Percentiles rank a stretch among this genome's conserved stretches.
Evolutionary conservation across 1,140 invertebrate genomes (phyloP).

Genomic region (Oryctes rhinoceros): DNA sequence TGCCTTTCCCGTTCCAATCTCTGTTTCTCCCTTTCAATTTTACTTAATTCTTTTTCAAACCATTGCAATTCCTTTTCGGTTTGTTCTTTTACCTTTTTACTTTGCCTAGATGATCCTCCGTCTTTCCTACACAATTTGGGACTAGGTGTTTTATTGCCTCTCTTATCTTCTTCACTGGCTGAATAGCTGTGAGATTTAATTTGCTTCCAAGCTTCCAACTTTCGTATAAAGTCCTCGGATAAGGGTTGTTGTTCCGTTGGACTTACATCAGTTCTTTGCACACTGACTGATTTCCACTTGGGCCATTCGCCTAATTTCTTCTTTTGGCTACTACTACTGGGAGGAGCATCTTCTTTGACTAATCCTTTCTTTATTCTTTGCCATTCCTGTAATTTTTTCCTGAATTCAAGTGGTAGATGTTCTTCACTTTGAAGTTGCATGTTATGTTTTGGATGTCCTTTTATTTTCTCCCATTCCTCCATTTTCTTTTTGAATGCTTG

Average conservation of each 20-base stretch:
- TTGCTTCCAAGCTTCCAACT: slow-evolving; percentile 73
- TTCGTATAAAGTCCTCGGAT: slow-evolving; percentile 75
- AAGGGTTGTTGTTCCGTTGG: slow-evolving; percentile 67
- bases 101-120: slow-evolving; percentile 54
- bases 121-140: slow-evolving; percentile 58
- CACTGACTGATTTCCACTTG: slow-evolving; percentile 55
- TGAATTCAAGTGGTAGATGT: slow-evolving; percentile 77
- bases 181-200: slow-evolving; percentile 67
- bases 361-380: slow-evolving; percentile 68
- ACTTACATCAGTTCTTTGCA: slow-evolving; percentile 60
- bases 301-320: slow-evolving; percentile 34
- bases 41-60: slow-evolving; percentile 69
- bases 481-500: slow-evolving; percentile 58
- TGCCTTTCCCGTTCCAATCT: slow-evolving; percentile 69
- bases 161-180: slow-evolving; percentile 59
- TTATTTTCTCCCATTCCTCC: slow-evolving; percentile 61
- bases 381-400: slow-evolving; percentile 39
- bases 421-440: slow-evolving; percentile 65
- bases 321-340: slow-evolving; percentile 53
- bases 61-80: slow-evolving; percentile 64
- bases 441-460: slow-evolving; percentile 51
- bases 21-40: slow-evolving; percentile 71
- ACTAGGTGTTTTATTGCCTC: slow-evolving; percentile 57
- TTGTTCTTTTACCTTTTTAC: slow-evolving; percentile 52
- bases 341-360: slow-evolving; percentile 69